Evolutionary conservation across 2,797 vertebrate species (phyloP).

Genomic region (Mormyrops attenuatus): DNA sequence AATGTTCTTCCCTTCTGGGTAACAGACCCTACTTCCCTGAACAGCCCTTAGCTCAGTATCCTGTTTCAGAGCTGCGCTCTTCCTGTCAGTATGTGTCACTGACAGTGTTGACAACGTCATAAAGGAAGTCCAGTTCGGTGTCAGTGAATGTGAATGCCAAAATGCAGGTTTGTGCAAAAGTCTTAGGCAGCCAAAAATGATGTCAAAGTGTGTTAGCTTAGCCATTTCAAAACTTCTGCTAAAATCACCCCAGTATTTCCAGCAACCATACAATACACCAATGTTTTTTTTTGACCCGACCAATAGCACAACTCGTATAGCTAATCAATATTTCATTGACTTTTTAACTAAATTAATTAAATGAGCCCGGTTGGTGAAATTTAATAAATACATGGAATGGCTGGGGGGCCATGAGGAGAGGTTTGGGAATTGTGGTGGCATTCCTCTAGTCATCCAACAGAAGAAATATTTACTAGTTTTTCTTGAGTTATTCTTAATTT

Average conservation of each 20-base stretch:
- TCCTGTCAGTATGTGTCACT: conserved; percentile 19
- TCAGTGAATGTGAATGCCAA: not conserved
- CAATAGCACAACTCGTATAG: not conserved
- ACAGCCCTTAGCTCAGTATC: conserved; percentile 17
- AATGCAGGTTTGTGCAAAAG: not conserved
- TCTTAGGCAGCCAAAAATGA: not conserved
- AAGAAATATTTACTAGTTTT: not conserved
- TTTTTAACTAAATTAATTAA: not conserved
- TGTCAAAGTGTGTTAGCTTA: not conserved
- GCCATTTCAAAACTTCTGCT: not conserved
- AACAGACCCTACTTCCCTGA: conserved; percentile 22
- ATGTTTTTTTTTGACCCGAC: not conserved
- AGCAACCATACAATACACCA: not conserved
- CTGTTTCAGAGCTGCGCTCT: conserved; percentile 16
- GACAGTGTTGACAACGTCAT: not conserved
- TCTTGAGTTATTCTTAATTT: not conserved
- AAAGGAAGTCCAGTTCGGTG: not conserved
- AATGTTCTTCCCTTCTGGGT: conserved; percentile 34
- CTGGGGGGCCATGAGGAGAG: not conserved
- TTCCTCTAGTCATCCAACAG: not conserved
- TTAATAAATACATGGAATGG: not conserved
- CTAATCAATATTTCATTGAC: not conserved
- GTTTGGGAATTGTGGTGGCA: not conserved
- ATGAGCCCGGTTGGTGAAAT: not conserved
- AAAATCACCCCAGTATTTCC: not conserved